phyloP scores from a whole-genome alignment of 2,888 invertebrate genomes.

The Diabrotica balteata region DNA sequence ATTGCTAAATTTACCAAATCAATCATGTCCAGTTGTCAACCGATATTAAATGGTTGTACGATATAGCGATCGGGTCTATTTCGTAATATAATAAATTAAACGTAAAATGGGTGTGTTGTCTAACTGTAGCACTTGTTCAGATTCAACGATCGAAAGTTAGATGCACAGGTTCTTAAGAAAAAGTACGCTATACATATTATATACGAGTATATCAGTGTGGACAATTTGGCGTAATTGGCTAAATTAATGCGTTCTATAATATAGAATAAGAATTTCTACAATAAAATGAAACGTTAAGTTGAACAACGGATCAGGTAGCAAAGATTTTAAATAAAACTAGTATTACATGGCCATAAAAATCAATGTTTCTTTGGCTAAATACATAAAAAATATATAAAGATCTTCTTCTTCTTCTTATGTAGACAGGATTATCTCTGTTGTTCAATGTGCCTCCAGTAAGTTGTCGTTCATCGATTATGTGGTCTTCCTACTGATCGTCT shows the following conservation, averaged over 20 bases:
- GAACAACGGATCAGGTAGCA: no score
- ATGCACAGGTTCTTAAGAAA: background rate
- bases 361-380: no score
- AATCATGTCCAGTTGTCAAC: slow-evolving; percentile 25
- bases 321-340: no score
- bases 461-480: no score
- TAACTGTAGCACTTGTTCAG: slow-evolving; percentile 17
- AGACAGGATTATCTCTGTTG: no score
- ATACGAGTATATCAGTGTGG: background rate
- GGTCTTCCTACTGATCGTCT: no score
- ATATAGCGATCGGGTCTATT: slow-evolving; percentile 19
- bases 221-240: background rate
- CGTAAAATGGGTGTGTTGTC: slow-evolving; percentile 15
- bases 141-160: slow-evolving; percentile 21
- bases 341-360: no score
- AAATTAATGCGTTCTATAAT: background rate
- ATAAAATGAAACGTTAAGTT: no score
- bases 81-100: slow-evolving; percentile 14
- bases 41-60: slow-evolving; percentile 2
- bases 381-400: no score
- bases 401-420: no score
- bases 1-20: slow-evolving; percentile 20
- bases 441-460: no score
- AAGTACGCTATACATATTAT: background rate
- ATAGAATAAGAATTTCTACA: background rate